Base-by-base conservation (phyloP, 2,797 vertebrate genomes). In the Odontamblyopus rebecca region DNA sequence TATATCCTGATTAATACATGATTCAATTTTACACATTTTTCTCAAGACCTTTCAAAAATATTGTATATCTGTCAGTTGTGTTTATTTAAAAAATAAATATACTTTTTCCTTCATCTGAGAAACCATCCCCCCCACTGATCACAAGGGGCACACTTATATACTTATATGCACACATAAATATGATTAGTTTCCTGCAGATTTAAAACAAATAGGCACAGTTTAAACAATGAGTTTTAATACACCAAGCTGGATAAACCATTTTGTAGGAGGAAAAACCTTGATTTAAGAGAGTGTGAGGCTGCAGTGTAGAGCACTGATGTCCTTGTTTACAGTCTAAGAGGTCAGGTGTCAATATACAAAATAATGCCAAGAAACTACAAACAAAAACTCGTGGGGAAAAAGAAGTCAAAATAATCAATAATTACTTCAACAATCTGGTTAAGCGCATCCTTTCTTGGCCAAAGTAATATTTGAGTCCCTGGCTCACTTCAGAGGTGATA, bases 141-240 rank as follows among this genome's bases (percentile, higher is more conserved):
- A 82, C 76, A 66, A 66, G 51, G 65, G 69, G 62, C 54, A 23
- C 19, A 35, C 59, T 63, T 61, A 8, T 23, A 23, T 23, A 23
- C 23, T 23, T 23, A 23, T 23, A 23, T 23, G 23, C 23, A 23
- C 23, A 23, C 23, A 23, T 18, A 57, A 76, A 60, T 78, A 71
- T n/a, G 72, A 73, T 86, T 78, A 87, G 85, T 85, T 78, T 85
- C 92, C 89, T 91, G 84, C 73, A 64, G 48, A 48, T 84, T 83
- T 74, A 72, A 78, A 71, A 53, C 71, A 23, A 73, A 76, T 83
- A 89, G 87, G 86, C 23, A 23, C 23, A 23, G 23, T 23, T 48
- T 48, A 48, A 48, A 48, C 13, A 48, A 48, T 48, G 13, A 48
- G 44, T 15, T 44, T 44, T 44, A 13, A 44, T 48, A 48, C 13